Evolutionary conservation across 2,888 invertebrate genomes (phyloP), one percentile per base, ranked within the genome.

Genomic region (Synanthedon andrenaeformis): DNA sequence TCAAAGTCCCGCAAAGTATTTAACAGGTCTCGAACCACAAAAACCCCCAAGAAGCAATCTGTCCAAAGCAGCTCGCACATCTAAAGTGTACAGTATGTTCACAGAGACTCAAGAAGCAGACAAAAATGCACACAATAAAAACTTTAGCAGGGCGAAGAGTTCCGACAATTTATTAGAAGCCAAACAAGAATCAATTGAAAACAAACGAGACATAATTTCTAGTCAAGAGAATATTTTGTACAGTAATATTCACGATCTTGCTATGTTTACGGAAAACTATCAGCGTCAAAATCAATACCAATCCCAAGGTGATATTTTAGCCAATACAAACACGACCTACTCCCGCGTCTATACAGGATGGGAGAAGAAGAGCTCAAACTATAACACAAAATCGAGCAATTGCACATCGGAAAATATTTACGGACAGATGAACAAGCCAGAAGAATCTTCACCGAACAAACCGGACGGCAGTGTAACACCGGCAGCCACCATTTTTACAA

Each of bases 341-440:
- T 88, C 90, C 4, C 85, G 91, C 55, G 91, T 91, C 1, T 92
- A 91, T 69, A 86, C 89, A 0, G 90, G 90, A 28, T 91, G 91
- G 91, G 91, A 91, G 64, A 83, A 84, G 42, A 85, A 80, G 57
- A 82, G 80, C 58, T 65, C 78, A 23, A 83, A 82, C 60, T 86
- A 86, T 59, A 78, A 68, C 53, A 71, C 54, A 51, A 81, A 79
- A 60, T 60, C 71, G 42, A 65, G 54, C n/a, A 66, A 68, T 55
- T 57, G 64, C 28, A 51, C 61, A 14, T 60, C 74, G 41, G 84
- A 86, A 61, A 81, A 78, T 53, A 74, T 83, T 53, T 86, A 85
- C 57, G 84, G 82, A 23, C 79, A 79, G 58, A 77, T 76, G 73
- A 74, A 65, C 52, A 78, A 77, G 55, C 76, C 73, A 54, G 77